Evolutionary conservation across 2,888 invertebrate species (phyloP).

Genomic region (Troides helena): DNA sequence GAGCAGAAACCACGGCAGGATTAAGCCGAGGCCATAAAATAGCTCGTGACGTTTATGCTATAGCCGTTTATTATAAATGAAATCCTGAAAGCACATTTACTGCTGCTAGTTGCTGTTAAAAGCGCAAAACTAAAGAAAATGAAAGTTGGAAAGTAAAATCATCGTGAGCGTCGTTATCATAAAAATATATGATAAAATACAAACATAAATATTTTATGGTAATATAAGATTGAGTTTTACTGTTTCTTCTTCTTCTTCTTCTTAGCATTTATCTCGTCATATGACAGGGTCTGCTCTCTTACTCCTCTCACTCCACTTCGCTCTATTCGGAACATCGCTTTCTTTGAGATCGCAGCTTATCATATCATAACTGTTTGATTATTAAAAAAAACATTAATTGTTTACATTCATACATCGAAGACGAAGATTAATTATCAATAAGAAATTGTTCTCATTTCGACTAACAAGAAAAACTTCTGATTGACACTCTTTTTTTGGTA

Average conservation of each 20-base stretch:
- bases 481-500: no score
- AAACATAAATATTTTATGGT: neutral
- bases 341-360: no score
- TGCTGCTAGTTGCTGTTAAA: slow-evolving; percentile 27
- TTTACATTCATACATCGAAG: no score
- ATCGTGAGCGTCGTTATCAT: neutral
- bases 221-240: neutral
- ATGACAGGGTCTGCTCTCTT: no score
- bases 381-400: no score
- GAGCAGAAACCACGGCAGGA: slow-evolving; percentile 56
- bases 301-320: no score
- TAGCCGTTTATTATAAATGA: slow-evolving; percentile 20
- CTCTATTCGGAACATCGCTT: no score
- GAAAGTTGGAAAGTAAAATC: neutral
- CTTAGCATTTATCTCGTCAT: no score
- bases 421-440: no score
- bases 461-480: no score
- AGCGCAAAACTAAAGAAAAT: neutral
- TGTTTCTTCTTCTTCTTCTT: neutral
- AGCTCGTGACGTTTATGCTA: slow-evolving; percentile 31
- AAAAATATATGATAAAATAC: neutral
- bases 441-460: no score
- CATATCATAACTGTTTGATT: no score
- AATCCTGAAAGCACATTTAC: slow-evolving; percentile 36
- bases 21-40: slow-evolving; percentile 44